Evolutionary conservation across 2,797 vertebrate species (phyloP).

Genomic region (Oreochromis mossambicus): DNA sequence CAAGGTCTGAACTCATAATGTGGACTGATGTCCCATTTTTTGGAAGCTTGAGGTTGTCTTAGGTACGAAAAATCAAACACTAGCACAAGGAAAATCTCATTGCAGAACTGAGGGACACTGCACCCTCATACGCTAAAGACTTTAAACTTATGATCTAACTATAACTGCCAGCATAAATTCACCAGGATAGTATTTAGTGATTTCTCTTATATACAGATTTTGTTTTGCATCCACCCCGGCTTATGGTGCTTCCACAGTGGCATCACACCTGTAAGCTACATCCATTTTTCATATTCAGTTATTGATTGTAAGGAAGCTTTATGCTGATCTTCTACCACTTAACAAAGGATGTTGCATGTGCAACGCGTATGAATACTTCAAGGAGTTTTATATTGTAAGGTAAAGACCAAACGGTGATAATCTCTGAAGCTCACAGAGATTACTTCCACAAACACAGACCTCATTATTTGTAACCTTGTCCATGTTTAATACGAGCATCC

Average conservation of each 20-base stretch:
- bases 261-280: not conserved
- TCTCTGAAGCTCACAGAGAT: not conserved
- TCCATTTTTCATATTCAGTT: not conserved
- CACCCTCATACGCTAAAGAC: not conserved
- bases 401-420: not conserved
- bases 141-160: not conserved
- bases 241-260: not conserved
- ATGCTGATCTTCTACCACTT: not conserved
- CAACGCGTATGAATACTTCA: not conserved
- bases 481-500: not conserved
- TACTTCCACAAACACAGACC: not conserved
- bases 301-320: not conserved
- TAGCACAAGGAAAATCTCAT: not conserved
- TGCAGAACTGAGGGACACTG: not conserved
- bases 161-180: not conserved
- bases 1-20: not conserved
- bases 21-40: not conserved
- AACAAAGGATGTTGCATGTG: rapidly evolving
- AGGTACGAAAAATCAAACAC: not conserved
- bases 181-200: not conserved
- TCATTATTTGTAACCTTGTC: not conserved
- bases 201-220: not conserved
- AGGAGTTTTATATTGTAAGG: not conserved
- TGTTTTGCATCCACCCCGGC: not conserved
- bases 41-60: not conserved